Evolutionary conservation across 1,140 invertebrate genomes (phyloP).

Genomic region (Amyelois transitella): DNA sequence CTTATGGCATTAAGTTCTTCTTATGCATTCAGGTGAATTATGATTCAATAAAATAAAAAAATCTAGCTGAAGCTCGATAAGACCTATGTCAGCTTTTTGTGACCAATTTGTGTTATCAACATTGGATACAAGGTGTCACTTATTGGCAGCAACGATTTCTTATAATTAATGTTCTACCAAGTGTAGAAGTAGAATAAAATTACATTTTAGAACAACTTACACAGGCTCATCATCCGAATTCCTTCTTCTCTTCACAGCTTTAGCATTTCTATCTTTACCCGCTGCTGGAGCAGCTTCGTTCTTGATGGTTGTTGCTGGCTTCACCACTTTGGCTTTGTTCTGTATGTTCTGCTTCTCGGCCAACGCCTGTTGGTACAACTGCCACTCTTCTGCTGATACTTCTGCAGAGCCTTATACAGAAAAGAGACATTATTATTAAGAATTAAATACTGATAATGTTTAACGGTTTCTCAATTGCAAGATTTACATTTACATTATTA

Average conservation of each 20-base stretch:
- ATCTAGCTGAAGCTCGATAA: too few species aligned
- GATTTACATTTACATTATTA: too few species aligned
- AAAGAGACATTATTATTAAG: too few species aligned
- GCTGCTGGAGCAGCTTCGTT: slow-evolving; percentile 8
- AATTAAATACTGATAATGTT: too few species aligned
- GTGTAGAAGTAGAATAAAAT: background rate
- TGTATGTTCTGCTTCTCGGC: slow-evolving; percentile 50
- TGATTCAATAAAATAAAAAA: too few species aligned
- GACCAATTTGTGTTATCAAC: too few species aligned
- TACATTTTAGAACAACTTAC: slow-evolving; percentile 28
- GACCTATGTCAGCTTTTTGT: too few species aligned
- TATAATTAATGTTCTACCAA: background rate
- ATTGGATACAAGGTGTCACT: too few species aligned
- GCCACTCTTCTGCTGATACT: slow-evolving; percentile 65
- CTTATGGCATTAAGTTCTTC: too few species aligned
- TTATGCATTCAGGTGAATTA: too few species aligned
- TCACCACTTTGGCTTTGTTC: slow-evolving; percentile 25
- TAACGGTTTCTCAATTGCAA: too few species aligned
- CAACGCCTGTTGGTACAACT: slow-evolving; percentile 58
- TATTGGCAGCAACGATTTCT: too few species aligned
- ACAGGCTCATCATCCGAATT: slow-evolving; percentile 45
- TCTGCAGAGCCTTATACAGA: slow-evolving; percentile 44
- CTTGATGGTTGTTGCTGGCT: slow-evolving; percentile 10
- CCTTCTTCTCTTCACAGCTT: slow-evolving; percentile 30
- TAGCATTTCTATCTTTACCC: slow-evolving; percentile 16